Percentiles rank a stretch among this genome's conserved stretches.
Evolutionary conservation across 2,888 invertebrate species (phyloP).

Genomic region (Polyploca ridens): DNA sequence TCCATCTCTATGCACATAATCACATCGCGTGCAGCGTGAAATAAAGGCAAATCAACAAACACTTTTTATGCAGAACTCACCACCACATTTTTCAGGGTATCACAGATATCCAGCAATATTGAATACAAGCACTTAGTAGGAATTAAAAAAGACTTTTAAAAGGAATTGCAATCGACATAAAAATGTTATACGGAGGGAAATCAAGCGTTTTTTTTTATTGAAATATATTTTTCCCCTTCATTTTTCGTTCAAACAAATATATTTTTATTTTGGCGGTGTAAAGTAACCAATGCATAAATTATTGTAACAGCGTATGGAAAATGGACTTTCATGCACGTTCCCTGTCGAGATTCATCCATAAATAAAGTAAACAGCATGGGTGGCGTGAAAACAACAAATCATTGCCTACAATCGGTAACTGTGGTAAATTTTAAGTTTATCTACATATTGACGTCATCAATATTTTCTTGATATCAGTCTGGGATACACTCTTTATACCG

Average conservation of each 20-base stretch:
- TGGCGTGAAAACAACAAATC: constrained; percentile 16
- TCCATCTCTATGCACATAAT: too few relatives aligned
- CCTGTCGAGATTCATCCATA: constrained; percentile 40
- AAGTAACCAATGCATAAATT: constrained; percentile 43
- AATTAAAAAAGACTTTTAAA: too few relatives aligned
- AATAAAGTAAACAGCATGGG: constrained; percentile 32
- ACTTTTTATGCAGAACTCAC: background rate
- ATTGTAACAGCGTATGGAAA: constrained; percentile 26
- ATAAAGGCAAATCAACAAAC: too few relatives aligned
- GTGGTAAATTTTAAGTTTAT: constrained; percentile 40
- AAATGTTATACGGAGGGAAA: background rate
- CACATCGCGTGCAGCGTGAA: too few relatives aligned
- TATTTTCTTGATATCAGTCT: background rate
- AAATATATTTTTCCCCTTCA: background rate
- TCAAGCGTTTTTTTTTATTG: background rate
- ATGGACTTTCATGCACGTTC: constrained; percentile 39
- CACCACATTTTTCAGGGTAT: background rate
- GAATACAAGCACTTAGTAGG: too few relatives aligned
- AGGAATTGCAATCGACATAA: background rate
- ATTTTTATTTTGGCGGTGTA: constrained; percentile 8
- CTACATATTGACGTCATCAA: constrained; percentile 20
- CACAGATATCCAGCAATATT: background rate
- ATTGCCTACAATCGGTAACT: constrained; percentile 38
- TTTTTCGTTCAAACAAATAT: background rate
- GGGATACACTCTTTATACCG: too few relatives aligned